Percentiles rank a stretch among this genome's conserved stretches.
phyloP scores from a whole-genome alignment of 2,888 invertebrate genomes.

The Papilio elwesi region DNA sequence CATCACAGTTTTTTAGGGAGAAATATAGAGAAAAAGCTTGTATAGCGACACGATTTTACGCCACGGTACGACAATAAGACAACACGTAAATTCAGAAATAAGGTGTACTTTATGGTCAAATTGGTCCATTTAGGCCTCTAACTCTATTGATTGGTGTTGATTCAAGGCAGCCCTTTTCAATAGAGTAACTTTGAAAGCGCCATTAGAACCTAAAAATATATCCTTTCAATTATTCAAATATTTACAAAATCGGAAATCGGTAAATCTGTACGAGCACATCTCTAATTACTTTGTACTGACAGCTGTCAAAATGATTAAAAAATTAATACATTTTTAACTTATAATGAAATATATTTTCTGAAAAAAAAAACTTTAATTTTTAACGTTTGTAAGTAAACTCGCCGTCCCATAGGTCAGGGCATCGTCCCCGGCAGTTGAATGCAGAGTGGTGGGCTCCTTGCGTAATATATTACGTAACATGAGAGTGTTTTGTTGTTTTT shows the following conservation, averaged over 20 bases:
- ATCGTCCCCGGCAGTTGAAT: background rate
- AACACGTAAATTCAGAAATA: background rate
- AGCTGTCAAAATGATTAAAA: background rate
- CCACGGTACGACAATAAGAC: too few species aligned
- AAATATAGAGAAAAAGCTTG: too few species aligned
- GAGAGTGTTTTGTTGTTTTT: slow-evolving; percentile 19
- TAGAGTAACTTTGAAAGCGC: background rate
- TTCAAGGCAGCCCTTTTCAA: background rate
- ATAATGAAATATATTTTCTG: background rate
- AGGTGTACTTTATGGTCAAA: too few species aligned
- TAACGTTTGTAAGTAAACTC: background rate
- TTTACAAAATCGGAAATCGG: background rate
- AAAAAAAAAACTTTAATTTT: slow-evolving; percentile 9
- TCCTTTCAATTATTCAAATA: too few species aligned
- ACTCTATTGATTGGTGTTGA: too few species aligned
- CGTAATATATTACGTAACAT: slow-evolving; percentile 25
- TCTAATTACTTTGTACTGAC: background rate
- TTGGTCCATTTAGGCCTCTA: background rate
- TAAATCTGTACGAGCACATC: background rate
- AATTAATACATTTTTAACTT: background rate
- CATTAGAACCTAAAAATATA: too few species aligned
- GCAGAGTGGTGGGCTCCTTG: slow-evolving; percentile 5
- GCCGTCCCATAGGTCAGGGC: slow-evolving; percentile 24
- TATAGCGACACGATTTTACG: too few species aligned
- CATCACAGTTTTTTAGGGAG: too few species aligned